phyloP scores from a whole-genome alignment of 2,888 invertebrate genomes.

The Drosophila anceps region DNA sequence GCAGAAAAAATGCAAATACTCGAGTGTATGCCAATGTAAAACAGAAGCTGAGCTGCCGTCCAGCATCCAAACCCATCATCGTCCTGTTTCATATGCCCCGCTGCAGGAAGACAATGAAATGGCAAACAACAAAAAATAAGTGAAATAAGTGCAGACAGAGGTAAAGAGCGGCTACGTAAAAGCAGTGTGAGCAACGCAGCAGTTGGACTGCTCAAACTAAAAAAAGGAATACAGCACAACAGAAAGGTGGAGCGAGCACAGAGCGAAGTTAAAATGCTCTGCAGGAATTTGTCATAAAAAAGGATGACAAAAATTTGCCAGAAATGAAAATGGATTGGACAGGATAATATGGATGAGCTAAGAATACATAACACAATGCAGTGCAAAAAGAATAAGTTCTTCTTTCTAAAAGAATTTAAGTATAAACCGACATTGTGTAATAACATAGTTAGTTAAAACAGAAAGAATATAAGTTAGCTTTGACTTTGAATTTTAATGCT shows the following conservation, averaged over 20 bases:
- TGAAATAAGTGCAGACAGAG: conserved; percentile 26
- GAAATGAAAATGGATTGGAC: conserved; percentile 27
- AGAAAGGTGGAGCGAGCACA: conserved; percentile 20
- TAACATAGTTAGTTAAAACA: not conserved
- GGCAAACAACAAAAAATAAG: conserved; percentile 36
- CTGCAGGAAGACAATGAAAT: conserved; percentile 58
- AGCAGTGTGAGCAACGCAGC: not conserved
- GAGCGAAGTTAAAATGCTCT: conserved; percentile 48
- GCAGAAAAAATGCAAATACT: conserved; percentile 60
- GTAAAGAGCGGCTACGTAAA: not conserved
- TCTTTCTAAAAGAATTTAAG: not conserved
- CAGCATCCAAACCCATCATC: conserved; percentile 31
- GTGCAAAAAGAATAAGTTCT: not conserved
- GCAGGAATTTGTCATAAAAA: conserved; percentile 10
- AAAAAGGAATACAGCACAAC: conserved; percentile 22
- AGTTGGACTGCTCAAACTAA: not conserved
- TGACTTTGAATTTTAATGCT: too few relatives aligned
- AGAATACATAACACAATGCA: conserved; percentile 2
- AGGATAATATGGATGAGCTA: conserved; percentile 26
- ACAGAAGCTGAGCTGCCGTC: conserved; percentile 37
- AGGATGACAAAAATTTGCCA: not conserved
- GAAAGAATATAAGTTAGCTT: not conserved
- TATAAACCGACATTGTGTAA: not conserved
- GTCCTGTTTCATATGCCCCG: conserved; percentile 42
- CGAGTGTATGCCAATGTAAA: conserved; percentile 53